These are phyloP conservation scores for Lethocerus indicus DNA, from an alignment of 1,140 invertebrate genomes.

Conservation along the genomic window DNA sequence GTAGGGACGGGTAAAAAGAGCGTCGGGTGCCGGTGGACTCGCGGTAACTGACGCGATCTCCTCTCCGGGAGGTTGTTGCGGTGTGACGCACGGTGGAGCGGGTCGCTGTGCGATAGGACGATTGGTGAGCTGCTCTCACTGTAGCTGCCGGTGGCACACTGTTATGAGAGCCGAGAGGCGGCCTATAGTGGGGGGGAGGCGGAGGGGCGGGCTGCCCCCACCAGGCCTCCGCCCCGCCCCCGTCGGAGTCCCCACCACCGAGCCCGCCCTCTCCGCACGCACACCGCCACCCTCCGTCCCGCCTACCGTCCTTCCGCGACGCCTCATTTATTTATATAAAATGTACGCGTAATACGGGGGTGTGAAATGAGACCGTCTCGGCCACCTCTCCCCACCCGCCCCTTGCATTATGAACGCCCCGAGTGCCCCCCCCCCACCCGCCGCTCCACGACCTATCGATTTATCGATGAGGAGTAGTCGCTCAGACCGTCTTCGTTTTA, in stretches of 20 bases:
- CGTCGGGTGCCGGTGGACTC: too few species aligned
- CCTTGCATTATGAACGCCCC: slow-evolving; percentile 18
- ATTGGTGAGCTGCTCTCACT: too few species aligned
- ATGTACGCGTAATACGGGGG: slow-evolving; percentile 20
- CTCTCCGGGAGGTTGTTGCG: too few species aligned
- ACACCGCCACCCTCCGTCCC: slow-evolving; percentile 2
- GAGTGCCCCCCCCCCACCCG: slow-evolving; percentile 1
- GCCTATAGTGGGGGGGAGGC: too few species aligned
- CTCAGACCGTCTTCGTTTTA: slow-evolving; percentile 8
- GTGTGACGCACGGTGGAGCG: too few species aligned
- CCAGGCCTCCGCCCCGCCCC: slow-evolving; percentile 4
- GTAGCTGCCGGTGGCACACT: too few species aligned
- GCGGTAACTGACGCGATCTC: too few species aligned
- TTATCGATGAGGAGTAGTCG: slow-evolving; percentile 7
- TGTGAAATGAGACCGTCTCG: slow-evolving; percentile 20
- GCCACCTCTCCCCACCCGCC: too few species aligned
- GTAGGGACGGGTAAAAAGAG: too few species aligned
- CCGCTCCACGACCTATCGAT: too few species aligned
- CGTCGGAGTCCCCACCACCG: slow-evolving; percentile 8
- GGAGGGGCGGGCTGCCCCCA: not conserved
- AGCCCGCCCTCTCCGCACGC: not conserved
- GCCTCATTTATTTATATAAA: slow-evolving; percentile 20
- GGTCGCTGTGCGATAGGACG: too few species aligned
- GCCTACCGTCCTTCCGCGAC: slow-evolving; percentile 1
- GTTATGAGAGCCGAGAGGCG: too few species aligned